A percentile compares a stretch with the other conserved stretches of the same genome.
phyloP scores from a whole-genome alignment of 30 jellyfish, hydroid and myxozoan genomes.

The Mastigias papua region DNA sequence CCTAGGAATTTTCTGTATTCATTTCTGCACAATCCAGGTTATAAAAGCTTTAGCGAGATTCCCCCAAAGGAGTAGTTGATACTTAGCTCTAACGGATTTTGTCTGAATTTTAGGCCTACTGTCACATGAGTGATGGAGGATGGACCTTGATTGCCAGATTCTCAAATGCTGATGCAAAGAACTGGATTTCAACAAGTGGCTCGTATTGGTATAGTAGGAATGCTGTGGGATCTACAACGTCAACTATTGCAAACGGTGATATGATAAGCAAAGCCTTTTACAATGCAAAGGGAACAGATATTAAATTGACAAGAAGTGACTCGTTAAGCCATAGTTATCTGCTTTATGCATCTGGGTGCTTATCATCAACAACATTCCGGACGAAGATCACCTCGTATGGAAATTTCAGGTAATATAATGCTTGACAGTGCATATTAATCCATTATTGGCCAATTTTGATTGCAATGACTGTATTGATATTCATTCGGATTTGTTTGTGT shows the following conservation, averaged over 20 bases:
- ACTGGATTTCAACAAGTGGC: conserved; percentile 47
- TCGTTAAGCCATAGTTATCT: not conserved
- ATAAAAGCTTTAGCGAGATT: too few species aligned
- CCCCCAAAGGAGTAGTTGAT: too few species aligned
- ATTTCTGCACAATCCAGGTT: too few species aligned
- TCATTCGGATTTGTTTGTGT: too few species aligned
- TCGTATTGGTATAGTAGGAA: conserved; percentile 27
- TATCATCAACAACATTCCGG: conserved; percentile 33
- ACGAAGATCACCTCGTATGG: conserved; percentile 30
- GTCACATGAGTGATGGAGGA: conserved; percentile 58
- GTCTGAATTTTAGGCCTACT: conserved; percentile 36
- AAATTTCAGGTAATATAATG: conserved; percentile 45
- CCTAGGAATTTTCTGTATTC: too few species aligned
- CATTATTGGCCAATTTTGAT: too few species aligned
- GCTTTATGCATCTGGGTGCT: conserved; percentile 23
- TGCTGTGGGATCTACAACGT: conserved; percentile 30
- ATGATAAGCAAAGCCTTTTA: conserved; percentile 60
- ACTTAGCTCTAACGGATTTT: too few species aligned
- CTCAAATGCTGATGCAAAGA: conserved; percentile 61
- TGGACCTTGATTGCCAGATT: conserved; percentile 71
- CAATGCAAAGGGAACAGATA: conserved; percentile 22
- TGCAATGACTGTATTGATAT: too few species aligned
- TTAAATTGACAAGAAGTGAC: conserved; percentile 43
- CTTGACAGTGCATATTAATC: not conserved
- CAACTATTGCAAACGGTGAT: conserved; percentile 36